These are phyloP conservation scores for Nestor notabilis DNA, from an alignment of 2,113 vertebrate genomes.

Conservation along the genomic window DNA sequence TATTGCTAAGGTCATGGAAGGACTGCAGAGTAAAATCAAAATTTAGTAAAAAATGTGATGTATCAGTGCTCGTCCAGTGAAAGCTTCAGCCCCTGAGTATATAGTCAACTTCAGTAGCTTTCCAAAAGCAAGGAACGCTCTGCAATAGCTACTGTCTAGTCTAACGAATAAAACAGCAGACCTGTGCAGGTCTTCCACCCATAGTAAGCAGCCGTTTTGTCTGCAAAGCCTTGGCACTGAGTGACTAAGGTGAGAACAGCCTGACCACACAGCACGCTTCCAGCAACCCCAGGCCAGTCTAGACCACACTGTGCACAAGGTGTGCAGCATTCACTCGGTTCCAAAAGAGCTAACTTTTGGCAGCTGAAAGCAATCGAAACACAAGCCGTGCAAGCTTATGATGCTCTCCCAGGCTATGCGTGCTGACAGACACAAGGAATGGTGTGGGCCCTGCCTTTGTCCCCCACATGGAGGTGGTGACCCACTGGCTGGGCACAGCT, in stretches of 20 bases:
- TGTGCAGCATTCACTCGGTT: accelerated
- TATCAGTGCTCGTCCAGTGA: neutral
- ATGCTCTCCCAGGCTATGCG: neutral
- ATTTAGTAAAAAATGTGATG: accelerated
- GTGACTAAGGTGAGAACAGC: neutral
- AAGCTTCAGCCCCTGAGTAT: neutral
- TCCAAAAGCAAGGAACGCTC: neutral
- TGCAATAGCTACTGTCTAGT: neutral
- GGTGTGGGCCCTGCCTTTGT: neutral
- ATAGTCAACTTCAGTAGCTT: neutral
- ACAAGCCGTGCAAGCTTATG: neutral
- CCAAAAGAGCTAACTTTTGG: neutral
- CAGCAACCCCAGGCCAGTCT: neutral
- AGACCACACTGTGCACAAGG: neutral
- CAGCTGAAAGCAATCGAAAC: neutral
- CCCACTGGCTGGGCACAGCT: neutral
- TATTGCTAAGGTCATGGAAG: neutral
- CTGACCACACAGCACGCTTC: neutral
- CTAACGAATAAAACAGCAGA: neutral
- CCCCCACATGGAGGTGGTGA: neutral
- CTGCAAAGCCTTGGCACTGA: neutral
- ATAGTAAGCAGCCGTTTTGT: neutral
- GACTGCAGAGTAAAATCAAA: neutral
- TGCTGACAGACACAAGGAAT: accelerated
- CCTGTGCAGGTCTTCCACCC: neutral